Percentiles rank a stretch among this genome's conserved stretches.
These are phyloP conservation scores for Harpalus rufipes DNA, from an alignment of 2,888 invertebrate species.

Conservation along the genomic window DNA sequence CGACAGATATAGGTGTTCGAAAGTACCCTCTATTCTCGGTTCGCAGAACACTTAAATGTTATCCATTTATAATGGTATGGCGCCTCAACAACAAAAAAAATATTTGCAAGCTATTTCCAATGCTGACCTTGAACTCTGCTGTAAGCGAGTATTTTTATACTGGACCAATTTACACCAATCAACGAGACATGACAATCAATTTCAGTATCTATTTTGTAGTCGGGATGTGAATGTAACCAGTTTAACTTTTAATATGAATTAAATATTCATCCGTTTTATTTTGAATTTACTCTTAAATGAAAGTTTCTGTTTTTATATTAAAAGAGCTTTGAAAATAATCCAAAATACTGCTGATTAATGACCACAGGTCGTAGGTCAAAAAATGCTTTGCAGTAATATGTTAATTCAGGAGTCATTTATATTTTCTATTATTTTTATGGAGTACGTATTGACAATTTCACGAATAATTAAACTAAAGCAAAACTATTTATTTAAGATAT, in stretches of 20 bases:
- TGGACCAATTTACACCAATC: not conserved
- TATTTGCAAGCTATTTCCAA: slow-evolving; percentile 5
- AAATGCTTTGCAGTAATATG: too few species aligned
- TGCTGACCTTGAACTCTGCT: slow-evolving; percentile 2
- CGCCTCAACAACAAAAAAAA: slow-evolving; percentile 22
- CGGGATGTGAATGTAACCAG: not conserved
- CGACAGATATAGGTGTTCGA: slow-evolving; percentile 25
- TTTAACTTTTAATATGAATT: not conserved
- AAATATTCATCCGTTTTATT: not conserved
- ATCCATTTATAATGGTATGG: slow-evolving; percentile 8
- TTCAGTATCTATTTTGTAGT: not conserved
- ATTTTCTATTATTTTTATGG: too few species aligned
- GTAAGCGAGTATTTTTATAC: slow-evolving; percentile 16
- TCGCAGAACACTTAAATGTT: not conserved
- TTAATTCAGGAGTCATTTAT: too few species aligned
- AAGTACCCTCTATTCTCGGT: not conserved
- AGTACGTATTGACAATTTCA: too few species aligned
- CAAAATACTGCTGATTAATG: too few species aligned
- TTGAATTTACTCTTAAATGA: not conserved
- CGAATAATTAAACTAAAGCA: too few species aligned
- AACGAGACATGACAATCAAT: not conserved
- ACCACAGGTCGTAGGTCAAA: too few species aligned
- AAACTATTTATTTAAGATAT: too few species aligned
- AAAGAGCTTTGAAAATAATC: too few species aligned
- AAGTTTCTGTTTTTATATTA: too few species aligned